A percentile compares a stretch with the other conserved stretches of the same genome.
These are phyloP conservation scores for Fregata magnificens DNA, from an alignment of 2,113 vertebrate genomes.

Conservation along the genomic window DNA sequence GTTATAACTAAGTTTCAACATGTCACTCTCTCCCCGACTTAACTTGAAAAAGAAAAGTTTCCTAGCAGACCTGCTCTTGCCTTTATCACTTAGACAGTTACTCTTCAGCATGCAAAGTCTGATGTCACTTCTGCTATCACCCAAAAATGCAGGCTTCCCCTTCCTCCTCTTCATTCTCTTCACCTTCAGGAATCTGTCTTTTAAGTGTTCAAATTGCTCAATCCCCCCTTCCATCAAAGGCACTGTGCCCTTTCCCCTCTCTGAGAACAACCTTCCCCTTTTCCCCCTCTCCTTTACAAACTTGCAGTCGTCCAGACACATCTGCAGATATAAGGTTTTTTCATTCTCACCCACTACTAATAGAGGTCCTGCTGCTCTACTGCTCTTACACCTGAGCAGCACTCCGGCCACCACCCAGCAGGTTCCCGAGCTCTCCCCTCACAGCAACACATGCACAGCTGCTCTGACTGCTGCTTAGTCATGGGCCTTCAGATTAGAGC, in stretches of 20 bases:
- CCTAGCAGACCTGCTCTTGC: neutral
- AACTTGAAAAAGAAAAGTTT: neutral
- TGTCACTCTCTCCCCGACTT: neutral
- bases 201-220: neutral
- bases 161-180: neutral
- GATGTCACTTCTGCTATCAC: neutral
- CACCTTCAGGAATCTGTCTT: neutral
- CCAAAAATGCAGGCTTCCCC: neutral
- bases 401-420: neutral
- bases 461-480: neutral
- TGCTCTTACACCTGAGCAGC: neutral
- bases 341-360: neutral
- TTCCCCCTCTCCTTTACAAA: neutral
- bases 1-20: neutral
- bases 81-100: neutral
- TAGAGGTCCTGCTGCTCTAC: neutral
- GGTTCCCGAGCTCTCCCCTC: neutral
- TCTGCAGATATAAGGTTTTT: neutral
- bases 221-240: neutral
- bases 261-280: neutral
- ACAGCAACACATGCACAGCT: fast-evolving
- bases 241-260: neutral
- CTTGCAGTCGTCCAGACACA: neutral
- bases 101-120: neutral
- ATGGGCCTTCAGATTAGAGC: neutral